These are phyloP conservation scores for Elysia crispata DNA, from an alignment of 2,888 invertebrate species.

Conservation along the genomic window DNA sequence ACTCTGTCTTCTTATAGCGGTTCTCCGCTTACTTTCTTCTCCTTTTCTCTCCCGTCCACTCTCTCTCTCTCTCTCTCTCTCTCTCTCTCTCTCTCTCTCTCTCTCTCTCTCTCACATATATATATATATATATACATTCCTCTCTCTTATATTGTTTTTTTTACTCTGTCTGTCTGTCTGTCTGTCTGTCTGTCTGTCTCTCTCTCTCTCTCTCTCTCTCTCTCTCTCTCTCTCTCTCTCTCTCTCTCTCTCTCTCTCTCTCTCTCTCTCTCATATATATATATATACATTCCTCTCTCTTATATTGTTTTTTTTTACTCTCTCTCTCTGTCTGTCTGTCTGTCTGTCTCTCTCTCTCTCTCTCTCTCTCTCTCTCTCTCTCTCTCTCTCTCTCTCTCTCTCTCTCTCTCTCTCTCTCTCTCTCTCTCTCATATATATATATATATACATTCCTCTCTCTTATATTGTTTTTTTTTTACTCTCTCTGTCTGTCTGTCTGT, in stretches of 20 bases:
- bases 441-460: too few relatives aligned
- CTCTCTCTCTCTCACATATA: conserved; percentile 14
- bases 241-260: neutral
- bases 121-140: too few relatives aligned
- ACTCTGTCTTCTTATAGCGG: neutral
- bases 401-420: too few relatives aligned
- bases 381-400: too few relatives aligned
- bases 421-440: too few relatives aligned
- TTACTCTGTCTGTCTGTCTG: neutral
- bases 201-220: conserved; percentile 3
- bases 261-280: neutral
- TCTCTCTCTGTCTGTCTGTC: too few relatives aligned
- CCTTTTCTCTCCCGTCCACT: neutral
- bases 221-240: neutral
- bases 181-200: conserved; percentile 1
- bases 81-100: conserved; percentile 5
- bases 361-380: neutral
- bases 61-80: conserved; percentile 16
- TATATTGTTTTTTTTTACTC: too few relatives aligned
- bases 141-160: neutral
- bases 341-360: too few relatives aligned
- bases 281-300: neutral
- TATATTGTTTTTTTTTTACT: too few relatives aligned
- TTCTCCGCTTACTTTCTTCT: neutral
- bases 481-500: too few relatives aligned